Conservation (phyloP, 2,797 vertebrate genomes). For the Acanthis flammea region DNA sequence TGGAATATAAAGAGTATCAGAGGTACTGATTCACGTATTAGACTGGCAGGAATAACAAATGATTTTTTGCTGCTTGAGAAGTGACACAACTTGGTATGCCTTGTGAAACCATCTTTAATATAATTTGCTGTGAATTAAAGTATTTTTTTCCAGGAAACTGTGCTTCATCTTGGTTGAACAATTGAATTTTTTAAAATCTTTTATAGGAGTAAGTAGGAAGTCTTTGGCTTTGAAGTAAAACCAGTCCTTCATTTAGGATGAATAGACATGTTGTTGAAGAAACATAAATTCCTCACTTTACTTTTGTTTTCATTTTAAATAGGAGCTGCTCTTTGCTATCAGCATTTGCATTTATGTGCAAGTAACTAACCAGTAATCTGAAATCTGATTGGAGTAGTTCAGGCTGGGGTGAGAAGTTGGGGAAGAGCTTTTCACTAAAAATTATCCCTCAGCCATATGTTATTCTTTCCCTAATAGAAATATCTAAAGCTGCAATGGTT, state of each 20-base stretch:
- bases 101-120: neutral
- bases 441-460: neutral
- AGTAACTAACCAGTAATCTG: neutral
- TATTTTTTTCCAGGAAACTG: neutral
- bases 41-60: neutral
- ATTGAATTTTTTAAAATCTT: neutral
- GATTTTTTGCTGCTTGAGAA: neutral
- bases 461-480: neutral
- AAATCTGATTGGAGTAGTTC: neutral
- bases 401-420: neutral
- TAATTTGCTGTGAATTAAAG: neutral
- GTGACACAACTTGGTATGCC: neutral
- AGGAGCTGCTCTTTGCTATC: neutral
- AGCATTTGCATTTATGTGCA: neutral
- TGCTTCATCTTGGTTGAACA: rapidly evolving
- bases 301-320: neutral
- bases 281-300: neutral
- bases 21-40: neutral
- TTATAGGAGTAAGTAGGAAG: neutral
- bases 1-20: neutral
- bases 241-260: neutral
- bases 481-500: neutral
- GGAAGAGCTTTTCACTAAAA: neutral
- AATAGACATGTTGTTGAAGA: neutral
- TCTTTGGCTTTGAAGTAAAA: neutral